Conservation (phyloP, 2,888 invertebrate species). For the Drosophila nr. fundita region DNA sequence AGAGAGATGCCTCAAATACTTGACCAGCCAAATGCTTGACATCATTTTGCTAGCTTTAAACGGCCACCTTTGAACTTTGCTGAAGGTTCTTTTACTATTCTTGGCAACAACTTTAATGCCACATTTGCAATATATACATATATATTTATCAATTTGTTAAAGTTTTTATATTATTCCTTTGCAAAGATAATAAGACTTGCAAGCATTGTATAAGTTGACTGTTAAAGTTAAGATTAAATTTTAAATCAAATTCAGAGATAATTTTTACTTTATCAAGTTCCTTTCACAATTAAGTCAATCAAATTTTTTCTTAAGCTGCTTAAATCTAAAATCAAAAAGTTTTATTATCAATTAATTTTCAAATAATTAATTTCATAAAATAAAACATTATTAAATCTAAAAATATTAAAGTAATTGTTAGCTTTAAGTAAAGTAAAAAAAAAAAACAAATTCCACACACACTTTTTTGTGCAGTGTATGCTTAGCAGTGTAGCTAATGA, state of each 20-base stretch:
- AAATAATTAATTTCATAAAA: not conserved
- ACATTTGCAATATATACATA: slow-evolving; percentile 5
- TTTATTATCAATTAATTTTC: too few relatives aligned
- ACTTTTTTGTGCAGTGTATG: slow-evolving; percentile 16
- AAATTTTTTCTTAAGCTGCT: too few relatives aligned
- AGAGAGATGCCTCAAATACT: slow-evolving; percentile 30
- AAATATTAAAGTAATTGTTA: not conserved
- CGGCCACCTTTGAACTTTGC: slow-evolving; percentile 50
- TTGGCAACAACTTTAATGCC: slow-evolving; percentile 18
- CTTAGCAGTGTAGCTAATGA: slow-evolving; percentile 18
- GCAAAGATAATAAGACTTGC: not conserved
- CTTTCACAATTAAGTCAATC: not conserved
- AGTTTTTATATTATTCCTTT: not conserved
- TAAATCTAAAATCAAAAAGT: too few relatives aligned
- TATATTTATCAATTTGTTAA: not conserved
- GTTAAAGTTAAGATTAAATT: not conserved
- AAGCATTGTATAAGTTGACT: not conserved
- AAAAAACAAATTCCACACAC: not conserved
- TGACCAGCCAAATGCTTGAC: slow-evolving; percentile 35
- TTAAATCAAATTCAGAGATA: not conserved
- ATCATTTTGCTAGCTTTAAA: slow-evolving; percentile 16
- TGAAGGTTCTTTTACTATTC: slow-evolving; percentile 38
- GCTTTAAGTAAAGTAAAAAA: slow-evolving; percentile 4
- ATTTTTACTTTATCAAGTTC: not conserved
- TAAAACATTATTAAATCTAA: not conserved